Evolutionary conservation across 1,140 invertebrate species (phyloP).

Genomic region (Archegozetes longisetosus): DNA sequence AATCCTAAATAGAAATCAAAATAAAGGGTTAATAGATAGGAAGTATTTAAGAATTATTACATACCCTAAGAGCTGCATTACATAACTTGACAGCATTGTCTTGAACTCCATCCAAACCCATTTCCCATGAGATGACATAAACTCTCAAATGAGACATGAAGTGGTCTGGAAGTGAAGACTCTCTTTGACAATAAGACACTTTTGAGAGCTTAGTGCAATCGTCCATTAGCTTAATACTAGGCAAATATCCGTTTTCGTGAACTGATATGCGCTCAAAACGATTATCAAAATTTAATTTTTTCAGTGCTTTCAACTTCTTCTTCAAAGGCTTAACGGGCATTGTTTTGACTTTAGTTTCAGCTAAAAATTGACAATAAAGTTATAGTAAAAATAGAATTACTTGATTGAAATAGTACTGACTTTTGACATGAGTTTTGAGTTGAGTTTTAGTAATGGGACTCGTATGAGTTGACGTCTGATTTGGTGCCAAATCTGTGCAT

Average conservation of each 20-base stretch:
- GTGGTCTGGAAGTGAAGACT: conserved; percentile 48
- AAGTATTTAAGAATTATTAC: not conserved
- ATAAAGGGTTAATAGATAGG: conserved; percentile 13
- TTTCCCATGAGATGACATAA: conserved; percentile 62
- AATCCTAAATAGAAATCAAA: conserved; percentile 13
- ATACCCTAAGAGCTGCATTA: conserved; percentile 45
- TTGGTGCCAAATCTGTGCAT: conserved; percentile 1
- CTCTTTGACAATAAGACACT: conserved; percentile 23
- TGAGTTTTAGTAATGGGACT: not conserved
- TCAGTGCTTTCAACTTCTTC: not conserved
- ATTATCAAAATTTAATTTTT: not conserved
- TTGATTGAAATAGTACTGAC: not conserved
- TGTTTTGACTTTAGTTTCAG: not conserved
- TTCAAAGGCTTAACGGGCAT: not conserved
- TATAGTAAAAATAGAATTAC: not conserved
- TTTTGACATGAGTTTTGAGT: too few species aligned
- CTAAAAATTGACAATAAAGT: not conserved
- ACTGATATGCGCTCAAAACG: not conserved
- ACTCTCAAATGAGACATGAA: conserved; percentile 57
- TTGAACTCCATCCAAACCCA: conserved; percentile 56
- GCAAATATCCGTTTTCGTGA: not conserved
- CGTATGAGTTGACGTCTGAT: not conserved
- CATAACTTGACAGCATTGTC: conserved; percentile 55
- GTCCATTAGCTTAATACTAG: not conserved
- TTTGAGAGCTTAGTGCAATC: not conserved